A percentile compares a stretch with the other conserved stretches of the same genome.
Evolutionary conservation across 2,888 invertebrate species (phyloP).

Genomic region (Agrochola circellaris): DNA sequence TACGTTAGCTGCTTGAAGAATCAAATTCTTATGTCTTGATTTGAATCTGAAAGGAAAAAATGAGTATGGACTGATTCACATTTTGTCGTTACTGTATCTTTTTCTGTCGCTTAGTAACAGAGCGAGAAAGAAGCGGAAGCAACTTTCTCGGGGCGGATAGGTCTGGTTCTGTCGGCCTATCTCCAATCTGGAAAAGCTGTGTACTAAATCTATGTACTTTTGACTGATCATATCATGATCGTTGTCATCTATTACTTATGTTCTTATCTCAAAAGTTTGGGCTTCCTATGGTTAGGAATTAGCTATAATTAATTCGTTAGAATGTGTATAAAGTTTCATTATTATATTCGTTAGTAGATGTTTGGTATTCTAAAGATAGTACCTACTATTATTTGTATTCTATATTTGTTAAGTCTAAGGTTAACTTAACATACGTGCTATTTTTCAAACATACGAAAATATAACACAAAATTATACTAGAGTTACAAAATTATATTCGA

Average conservation of each 20-base stretch:
- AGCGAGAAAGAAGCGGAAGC: background rate
- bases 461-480: background rate
- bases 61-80: background rate
- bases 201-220: background rate
- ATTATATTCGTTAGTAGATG: constrained; percentile 5
- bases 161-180: background rate
- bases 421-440: background rate
- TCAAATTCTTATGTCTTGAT: background rate
- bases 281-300: constrained; percentile 31
- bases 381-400: background rate
- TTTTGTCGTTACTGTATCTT: background rate
- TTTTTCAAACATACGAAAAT: background rate
- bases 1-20: constrained; percentile 77
- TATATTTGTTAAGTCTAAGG: background rate
- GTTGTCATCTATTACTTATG: constrained; percentile 9
- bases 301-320: background rate
- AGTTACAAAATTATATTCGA: background rate
- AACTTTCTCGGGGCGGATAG: background rate
- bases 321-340: constrained; percentile 4
- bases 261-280: constrained; percentile 20
- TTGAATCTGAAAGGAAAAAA: background rate
- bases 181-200: background rate
- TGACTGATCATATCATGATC: constrained; percentile 1
- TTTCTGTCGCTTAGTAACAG: constrained; percentile 1
- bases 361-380: constrained; percentile 1